Evolutionary conservation across 2,888 invertebrate species (phyloP).

Genomic region (Lepeophtheirus nordmannii): DNA sequence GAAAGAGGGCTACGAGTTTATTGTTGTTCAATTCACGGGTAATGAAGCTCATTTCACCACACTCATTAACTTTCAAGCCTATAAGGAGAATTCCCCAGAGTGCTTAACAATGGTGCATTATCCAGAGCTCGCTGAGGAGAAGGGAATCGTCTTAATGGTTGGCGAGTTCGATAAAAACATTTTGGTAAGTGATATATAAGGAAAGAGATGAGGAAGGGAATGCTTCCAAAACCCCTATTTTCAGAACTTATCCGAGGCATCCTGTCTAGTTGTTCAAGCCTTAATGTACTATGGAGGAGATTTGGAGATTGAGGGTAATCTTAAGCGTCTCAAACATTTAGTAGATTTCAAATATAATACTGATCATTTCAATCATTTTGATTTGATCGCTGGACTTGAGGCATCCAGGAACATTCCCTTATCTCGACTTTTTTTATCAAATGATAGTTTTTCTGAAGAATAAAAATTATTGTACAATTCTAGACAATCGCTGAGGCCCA

Average conservation of each 20-base stretch:
- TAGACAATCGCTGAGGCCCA: constrained; percentile 58
- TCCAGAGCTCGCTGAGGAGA: constrained; percentile 50
- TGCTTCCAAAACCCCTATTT: neutral
- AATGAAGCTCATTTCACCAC: constrained; percentile 68
- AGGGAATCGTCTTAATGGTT: constrained; percentile 62
- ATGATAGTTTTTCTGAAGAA: neutral
- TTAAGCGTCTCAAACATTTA: neutral
- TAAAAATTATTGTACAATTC: constrained; percentile 5
- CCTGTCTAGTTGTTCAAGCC: constrained; percentile 6
- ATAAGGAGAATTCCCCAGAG: constrained; percentile 75
- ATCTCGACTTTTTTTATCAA: constrained; percentile 3
- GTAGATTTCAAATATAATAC: neutral
- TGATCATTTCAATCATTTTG: constrained; percentile 16
- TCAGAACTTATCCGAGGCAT: constrained; percentile 10
- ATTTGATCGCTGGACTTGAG: constrained; percentile 17
- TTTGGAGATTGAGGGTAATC: neutral
- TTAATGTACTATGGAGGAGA: constrained; percentile 9
- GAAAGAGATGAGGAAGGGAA: neutral
- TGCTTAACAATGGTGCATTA: constrained; percentile 65
- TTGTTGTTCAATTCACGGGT: constrained; percentile 55
- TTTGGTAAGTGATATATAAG: constrained; percentile 34
- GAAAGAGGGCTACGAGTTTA: constrained; percentile 68
- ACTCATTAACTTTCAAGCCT: constrained; percentile 65
- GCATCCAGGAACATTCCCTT: neutral
- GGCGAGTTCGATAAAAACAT: constrained; percentile 51